Evolutionary conservation across 2,797 vertebrate genomes (phyloP), one percentile per base, ranked within the genome.

Genomic region (Syngnathus rostellatus): DNA sequence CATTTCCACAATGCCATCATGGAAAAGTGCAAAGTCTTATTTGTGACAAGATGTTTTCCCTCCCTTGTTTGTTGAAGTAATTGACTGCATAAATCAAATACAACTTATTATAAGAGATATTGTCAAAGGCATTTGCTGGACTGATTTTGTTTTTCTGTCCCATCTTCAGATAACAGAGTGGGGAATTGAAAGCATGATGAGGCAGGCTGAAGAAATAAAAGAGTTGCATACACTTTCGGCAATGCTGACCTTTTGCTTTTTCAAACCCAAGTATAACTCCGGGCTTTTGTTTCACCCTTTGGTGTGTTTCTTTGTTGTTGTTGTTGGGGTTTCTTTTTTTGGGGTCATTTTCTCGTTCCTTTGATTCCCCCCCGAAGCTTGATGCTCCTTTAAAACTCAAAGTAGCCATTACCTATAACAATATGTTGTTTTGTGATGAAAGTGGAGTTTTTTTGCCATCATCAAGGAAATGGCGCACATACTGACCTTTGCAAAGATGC

Each of bases 21-120:
- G 21, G 60, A 45, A 62, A 62, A 62, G 41, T 62, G 60, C 41
- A 46, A 62, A 45, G 21, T 25, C n/a, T 45, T 14, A 45, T 62
- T 46, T 45, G 41, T 46, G 45, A 46, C 41, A 62, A 62, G 40
- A 62, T 62, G 46, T 45, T 31, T 25, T 17, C n/a, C 41, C 58
- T 61, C 14, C 43, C 21, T 45, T 46, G 23, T 62, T 62, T 62
- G 41, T 62, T 11, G 16, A 23, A 62, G 60, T 62, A 45, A 62
- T 25, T 45, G 60, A 45, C 60, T 45, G 41, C 60, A 45, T 45
- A 62, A 62, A 62, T 62, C 60, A 62, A 45, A 62, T 45, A 62
- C 41, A 43, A 62, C 40, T 11, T 62, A 25, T 45, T 31, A 8
- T 45, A 17, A 45, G 4, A 61, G 59, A 39, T 7, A 21, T 43